Conservation (phyloP, 2,113 vertebrate genomes). For the Esox niger region DNA sequence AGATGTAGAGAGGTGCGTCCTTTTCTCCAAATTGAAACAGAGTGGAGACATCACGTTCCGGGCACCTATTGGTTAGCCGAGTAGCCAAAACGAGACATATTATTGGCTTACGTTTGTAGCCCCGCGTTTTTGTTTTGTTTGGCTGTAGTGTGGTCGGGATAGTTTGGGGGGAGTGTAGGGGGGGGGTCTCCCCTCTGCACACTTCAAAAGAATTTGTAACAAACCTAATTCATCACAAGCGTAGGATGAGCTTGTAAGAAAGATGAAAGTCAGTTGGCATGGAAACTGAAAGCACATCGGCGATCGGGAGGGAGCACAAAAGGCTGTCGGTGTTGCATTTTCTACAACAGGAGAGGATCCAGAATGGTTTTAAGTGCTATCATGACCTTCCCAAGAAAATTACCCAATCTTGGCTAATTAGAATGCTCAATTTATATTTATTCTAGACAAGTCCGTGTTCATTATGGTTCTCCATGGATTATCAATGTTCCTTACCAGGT, state of each 20-base stretch:
- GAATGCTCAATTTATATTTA: slow-evolving; percentile 60
- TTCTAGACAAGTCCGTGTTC: slow-evolving; percentile 47
- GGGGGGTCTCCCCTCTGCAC: slow-evolving; percentile 50
- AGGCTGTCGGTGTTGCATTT: slow-evolving; percentile 66
- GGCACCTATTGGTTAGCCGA: slow-evolving; percentile 68
- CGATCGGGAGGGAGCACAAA: slow-evolving; percentile 72
- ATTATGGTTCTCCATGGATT: slow-evolving; percentile 39
- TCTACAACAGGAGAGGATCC: slow-evolving; percentile 63
- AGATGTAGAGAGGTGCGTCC: slow-evolving; percentile 47
- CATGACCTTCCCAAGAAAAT: slow-evolving; percentile 77
- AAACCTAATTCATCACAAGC: slow-evolving; percentile 84
- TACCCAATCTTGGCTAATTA: slow-evolving; percentile 76
- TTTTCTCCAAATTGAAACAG: slow-evolving; percentile 72
- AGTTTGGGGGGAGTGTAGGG: slow-evolving; percentile 16
- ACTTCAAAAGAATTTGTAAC: slow-evolving; percentile 86
- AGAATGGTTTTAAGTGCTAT: slow-evolving; percentile 74
- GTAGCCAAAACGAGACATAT: slow-evolving; percentile 67
- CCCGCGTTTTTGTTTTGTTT: slow-evolving; percentile 76
- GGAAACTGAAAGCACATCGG: slow-evolving; percentile 83
- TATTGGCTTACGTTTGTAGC: slow-evolving; percentile 75
- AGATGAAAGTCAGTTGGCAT: slow-evolving; percentile 86
- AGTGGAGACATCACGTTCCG: slow-evolving; percentile 69
- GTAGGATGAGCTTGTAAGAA: slow-evolving; percentile 84
- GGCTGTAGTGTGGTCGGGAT: slow-evolving; percentile 71
- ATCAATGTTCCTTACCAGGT: no score